phyloP scores from a whole-genome alignment of 2,113 vertebrate genomes.

The Scatophagus argus region DNA sequence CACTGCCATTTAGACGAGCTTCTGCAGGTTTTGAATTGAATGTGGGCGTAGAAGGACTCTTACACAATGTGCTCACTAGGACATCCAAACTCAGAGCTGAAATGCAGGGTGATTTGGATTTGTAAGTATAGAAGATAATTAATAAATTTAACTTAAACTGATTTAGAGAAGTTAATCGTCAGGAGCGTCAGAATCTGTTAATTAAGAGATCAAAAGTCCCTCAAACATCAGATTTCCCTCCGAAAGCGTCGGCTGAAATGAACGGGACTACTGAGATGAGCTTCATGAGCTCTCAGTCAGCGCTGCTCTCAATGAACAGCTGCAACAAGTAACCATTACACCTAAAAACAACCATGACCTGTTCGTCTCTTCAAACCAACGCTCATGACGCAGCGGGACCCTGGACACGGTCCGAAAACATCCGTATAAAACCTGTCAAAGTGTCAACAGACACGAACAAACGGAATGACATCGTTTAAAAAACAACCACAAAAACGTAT shows the following conservation, averaged over 20 bases:
- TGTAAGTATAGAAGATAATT: no score
- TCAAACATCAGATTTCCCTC: background rate
- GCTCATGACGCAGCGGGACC: conserved; percentile 41
- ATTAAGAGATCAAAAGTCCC: background rate
- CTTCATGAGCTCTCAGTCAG: background rate
- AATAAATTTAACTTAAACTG: background rate
- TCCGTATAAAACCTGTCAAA: conserved; percentile 72
- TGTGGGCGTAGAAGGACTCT: background rate
- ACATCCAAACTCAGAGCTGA: background rate
- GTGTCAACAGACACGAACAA: conserved; percentile 80
- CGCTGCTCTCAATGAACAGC: conserved; percentile 30
- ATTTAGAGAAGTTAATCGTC: background rate
- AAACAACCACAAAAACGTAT: conserved; percentile 55
- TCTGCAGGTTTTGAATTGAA: background rate
- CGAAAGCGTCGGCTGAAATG: conserved; percentile 3
- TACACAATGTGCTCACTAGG: no score
- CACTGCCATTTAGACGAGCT: background rate
- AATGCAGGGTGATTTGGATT: background rate
- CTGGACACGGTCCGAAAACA: conserved; percentile 74
- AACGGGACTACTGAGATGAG: background rate
- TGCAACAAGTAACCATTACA: conserved; percentile 65
- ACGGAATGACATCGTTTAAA: conserved; percentile 88
- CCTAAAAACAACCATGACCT: conserved; percentile 71
- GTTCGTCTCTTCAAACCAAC: conserved; percentile 66
- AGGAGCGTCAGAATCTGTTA: background rate